phyloP scores from a whole-genome alignment of 2,888 invertebrate genomes.

The Drosophila kanekoi region DNA sequence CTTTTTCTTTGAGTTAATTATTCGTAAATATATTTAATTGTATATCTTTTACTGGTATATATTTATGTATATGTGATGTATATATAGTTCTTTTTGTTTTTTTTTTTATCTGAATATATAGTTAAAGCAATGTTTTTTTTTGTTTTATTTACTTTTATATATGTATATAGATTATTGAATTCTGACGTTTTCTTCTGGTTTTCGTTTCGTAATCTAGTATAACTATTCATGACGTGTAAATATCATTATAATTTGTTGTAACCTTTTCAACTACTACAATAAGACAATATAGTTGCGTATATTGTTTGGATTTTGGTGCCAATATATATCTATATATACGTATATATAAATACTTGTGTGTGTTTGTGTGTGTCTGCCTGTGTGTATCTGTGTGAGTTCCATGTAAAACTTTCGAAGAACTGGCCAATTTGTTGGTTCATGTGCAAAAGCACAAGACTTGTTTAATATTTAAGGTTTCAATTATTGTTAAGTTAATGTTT shows the following conservation, averaged over 20 bases:
- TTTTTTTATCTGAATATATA: constrained; percentile 53
- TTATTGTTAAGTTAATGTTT: constrained; percentile 19
- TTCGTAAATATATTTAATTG: constrained; percentile 56
- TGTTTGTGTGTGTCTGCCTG: constrained; percentile 12
- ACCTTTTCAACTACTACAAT: constrained; percentile 66
- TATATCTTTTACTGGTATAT: constrained; percentile 66
- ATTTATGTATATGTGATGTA: constrained; percentile 37
- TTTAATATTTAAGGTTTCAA: constrained; percentile 17
- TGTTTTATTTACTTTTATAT: constrained; percentile 6
- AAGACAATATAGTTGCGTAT: constrained; percentile 61
- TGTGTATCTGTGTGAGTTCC: constrained; percentile 22
- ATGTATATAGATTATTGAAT: constrained; percentile 6
- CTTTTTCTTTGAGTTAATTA: constrained; percentile 19
- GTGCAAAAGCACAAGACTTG: constrained; percentile 59
- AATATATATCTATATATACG: constrained; percentile 60
- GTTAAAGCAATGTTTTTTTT: constrained; percentile 45
- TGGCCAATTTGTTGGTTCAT: constrained; percentile 19
- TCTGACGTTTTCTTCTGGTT: too few relatives aligned
- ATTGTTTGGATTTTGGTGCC: constrained; percentile 61
- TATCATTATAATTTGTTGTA: constrained; percentile 69
- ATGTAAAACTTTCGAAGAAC: constrained; percentile 33
- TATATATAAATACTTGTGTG: constrained; percentile 45
- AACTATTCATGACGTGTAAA: constrained; percentile 70
- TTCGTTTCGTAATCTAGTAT: constrained; percentile 13
- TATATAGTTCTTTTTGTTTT: too few relatives aligned